Evolutionary conservation across 2,888 invertebrate genomes (phyloP), one percentile per base, ranked within the genome.

Genomic region (Hedychridium roseum): DNA sequence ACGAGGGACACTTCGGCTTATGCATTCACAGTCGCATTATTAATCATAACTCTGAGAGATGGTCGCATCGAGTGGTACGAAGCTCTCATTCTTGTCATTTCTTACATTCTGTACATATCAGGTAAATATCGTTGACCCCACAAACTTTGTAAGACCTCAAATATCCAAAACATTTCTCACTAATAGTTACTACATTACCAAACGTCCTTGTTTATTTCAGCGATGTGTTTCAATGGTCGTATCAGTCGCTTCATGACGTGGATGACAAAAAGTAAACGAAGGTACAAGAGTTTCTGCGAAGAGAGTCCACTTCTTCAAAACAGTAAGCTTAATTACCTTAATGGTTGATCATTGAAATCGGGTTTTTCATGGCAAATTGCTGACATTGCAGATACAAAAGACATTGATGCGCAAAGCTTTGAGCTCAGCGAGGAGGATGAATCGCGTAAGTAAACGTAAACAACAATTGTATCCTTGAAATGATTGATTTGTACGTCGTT

Each of bases 21-120:
- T 69, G 86, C 86, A 1, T 73, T 89, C 23, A 85, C 90, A 1
- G 89, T 92, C 17, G 77, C 88, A 17, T 82, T 87, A 2, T 82
- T 92, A 14, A 88, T 91, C 57, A 73, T 85, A 38, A 85, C 88
- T 7, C 80, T 92, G 27, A 80, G 85, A 26, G 92, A 92, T 68
- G 88, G 88, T 67, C 82, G 80, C 67, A 83, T 92, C 57, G 85
- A 87, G 73, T 89, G 91, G 87, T 88, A 87, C 74, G 91, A 92
- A 80, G 90, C 89, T 3, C 74, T 88, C 23, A 79, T 87, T 34
- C 83, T 92, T 53, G 86, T 92, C 9, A 74, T 85, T 15, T 82
- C 87, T 72, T 92, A 92, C 75, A 81, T 83, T 42, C 70, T 88
- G 26, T 92, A 91, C 70, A 88, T 91, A 61, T 70, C 85, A 56